Percentiles rank a stretch among this genome's conserved stretches.
Evolutionary conservation across 2,113 vertebrate genomes (phyloP).

Genomic region (Lagopus leucura): DNA sequence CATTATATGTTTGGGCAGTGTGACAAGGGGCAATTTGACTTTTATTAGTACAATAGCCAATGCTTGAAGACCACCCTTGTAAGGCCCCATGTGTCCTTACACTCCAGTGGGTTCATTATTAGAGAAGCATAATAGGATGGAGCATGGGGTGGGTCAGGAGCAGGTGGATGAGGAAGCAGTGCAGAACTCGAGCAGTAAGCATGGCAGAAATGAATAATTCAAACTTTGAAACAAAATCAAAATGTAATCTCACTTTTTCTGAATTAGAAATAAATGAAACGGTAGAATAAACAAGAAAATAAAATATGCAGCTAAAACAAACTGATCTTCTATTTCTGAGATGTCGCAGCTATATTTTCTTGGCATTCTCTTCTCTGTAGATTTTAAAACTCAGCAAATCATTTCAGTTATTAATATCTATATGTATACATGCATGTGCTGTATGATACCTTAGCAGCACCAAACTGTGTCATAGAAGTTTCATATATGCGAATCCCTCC

Average conservation of each 20-base stretch:
- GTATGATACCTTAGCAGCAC: not conserved
- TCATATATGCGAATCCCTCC: not conserved
- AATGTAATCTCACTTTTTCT: not conserved
- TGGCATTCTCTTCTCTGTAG: not conserved
- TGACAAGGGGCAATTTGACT: slow-evolving; percentile 13
- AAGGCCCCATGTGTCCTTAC: slow-evolving; percentile 10
- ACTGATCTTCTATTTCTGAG: slow-evolving; percentile 1
- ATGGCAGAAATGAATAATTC: not conserved
- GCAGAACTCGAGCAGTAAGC: not conserved
- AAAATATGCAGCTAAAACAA: not conserved
- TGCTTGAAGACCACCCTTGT: slow-evolving; percentile 50
- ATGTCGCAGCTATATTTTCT: not conserved
- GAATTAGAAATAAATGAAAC: not conserved
- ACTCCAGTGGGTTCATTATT: slow-evolving; percentile 37
- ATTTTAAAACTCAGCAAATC: not conserved
- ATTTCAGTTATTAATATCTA: not conserved
- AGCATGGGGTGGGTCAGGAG: fast-evolving
- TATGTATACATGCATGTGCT: not conserved
- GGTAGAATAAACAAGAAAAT: not conserved
- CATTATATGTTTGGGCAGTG: not conserved
- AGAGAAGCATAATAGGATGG: slow-evolving; percentile 35
- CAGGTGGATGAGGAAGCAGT: not conserved
- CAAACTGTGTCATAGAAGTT: not conserved
- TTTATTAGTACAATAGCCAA: slow-evolving; percentile 9
- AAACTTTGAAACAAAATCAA: not conserved